Evolutionary conservation across 2,113 vertebrate species (phyloP), one percentile per base, ranked within the genome.

Genomic region (Eublepharis macularius): DNA sequence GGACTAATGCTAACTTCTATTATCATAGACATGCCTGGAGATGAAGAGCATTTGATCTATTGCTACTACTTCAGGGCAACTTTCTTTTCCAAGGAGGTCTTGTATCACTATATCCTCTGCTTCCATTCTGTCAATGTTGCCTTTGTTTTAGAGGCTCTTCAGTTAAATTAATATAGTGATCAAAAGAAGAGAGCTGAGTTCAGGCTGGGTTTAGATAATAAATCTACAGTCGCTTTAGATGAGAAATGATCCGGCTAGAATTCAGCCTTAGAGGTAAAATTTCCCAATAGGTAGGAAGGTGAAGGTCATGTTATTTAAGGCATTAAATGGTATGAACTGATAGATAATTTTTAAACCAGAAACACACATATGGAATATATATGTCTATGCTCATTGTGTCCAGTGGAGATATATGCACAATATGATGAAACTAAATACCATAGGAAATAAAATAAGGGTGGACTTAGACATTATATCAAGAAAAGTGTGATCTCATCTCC

Each of bases 131-230:
- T 94, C 90, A 92, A 85, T 86, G 87, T 85, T 90, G 87, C 70
- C 91, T 93, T 87, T 88, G 78, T 87, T 94, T 93, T 76, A 88
- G 90, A 93, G 85, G 68, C 86, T 92, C 60, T 92, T 93, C 88
- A 83, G 86, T 91, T 93, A 94, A 92, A 92, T 86, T 90, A 93
- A 93, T 89, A 89, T 13, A 88, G 91, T 83, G 89, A 92, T 89
- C 90, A 89, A 86, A 93, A 93, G 74, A 72, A 91, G 86, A 90
- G 81, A 88, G 89, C 79, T 24, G 21, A 93, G 63, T 77, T 90
- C 83, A 86, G 85, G 7, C 76, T 88, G 49, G 1, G 8, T 21
- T 85, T 90, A 81, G 81, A 54, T 32, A 75, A 83, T 85, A 86
- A 92, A 93, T 83, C 81, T 91, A 63, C 72, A 81, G 45, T 63